These are phyloP conservation scores for Ochotona princeps DNA, from an alignment of 2,113 vertebrate species.

Conservation along the genomic window DNA sequence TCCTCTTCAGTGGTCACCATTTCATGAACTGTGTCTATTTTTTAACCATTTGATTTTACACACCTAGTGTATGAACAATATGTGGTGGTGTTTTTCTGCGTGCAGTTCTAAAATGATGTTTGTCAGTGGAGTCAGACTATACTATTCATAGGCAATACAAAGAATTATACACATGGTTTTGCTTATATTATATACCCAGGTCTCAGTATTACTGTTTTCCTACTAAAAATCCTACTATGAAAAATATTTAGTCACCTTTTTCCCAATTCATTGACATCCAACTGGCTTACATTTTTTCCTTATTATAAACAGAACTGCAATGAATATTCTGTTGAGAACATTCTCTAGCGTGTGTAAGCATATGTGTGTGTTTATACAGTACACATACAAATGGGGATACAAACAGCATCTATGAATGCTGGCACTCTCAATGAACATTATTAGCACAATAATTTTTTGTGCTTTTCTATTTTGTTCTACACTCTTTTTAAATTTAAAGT, in stretches of 20 bases:
- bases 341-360: not conserved
- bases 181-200: not conserved
- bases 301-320: slow-evolving; percentile 5
- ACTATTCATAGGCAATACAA: not conserved
- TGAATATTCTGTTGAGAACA: not conserved
- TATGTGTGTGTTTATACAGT: too few relatives aligned
- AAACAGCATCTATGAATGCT: not conserved
- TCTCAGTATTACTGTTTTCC: not conserved
- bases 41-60: not conserved
- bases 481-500: not conserved
- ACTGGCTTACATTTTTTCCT: not conserved
- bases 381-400: not conserved
- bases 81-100: not conserved
- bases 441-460: not conserved
- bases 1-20: not conserved
- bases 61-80: not conserved
- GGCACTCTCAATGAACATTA: not conserved
- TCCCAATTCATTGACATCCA: not conserved
- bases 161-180: not conserved
- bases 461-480: not conserved
- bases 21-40: not conserved
- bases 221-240: not conserved
- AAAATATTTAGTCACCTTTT: not conserved
- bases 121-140: not conserved
- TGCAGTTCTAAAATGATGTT: not conserved